phyloP scores from a whole-genome alignment of 2,797 vertebrate genomes.

The Siniperca scherzeri region DNA sequence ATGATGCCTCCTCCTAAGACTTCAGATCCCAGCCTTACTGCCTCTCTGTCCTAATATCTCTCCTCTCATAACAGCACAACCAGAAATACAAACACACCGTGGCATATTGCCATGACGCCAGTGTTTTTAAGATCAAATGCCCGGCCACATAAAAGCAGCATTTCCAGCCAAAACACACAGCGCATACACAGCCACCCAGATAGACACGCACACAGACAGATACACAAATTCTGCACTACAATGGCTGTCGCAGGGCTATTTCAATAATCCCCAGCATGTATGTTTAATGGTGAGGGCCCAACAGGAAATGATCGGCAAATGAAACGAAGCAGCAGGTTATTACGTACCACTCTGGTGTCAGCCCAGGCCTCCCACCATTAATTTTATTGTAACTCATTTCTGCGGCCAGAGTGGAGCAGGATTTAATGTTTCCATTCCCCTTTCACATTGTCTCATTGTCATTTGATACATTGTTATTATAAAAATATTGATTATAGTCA shows the following conservation, averaged over 20 bases:
- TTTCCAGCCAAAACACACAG: constrained; percentile 62
- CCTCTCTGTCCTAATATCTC: constrained; percentile 70
- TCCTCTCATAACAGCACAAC: constrained; percentile 67
- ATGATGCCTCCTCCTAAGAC: constrained; percentile 78
- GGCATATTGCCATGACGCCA: constrained; percentile 66
- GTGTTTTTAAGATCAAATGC: constrained; percentile 74
- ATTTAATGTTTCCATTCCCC: constrained; percentile 98
- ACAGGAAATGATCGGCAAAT: constrained; percentile 96
- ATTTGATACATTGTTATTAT: no score
- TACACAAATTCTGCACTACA: constrained; percentile 74
- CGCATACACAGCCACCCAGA: not conserved
- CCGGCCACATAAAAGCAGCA: constrained; percentile 67
- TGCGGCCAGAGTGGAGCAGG: constrained; percentile 93
- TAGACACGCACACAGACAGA: constrained; percentile 7
- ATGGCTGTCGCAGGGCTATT: constrained; percentile 88
- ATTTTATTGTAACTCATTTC: constrained; percentile 98
- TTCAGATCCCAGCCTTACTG: constrained; percentile 64
- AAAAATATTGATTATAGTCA: not conserved
- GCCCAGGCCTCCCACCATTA: constrained; percentile 90
- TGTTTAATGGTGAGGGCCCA: constrained; percentile 95
- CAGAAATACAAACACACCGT: constrained; percentile 71
- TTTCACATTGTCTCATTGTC: no score
- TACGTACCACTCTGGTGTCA: constrained; percentile 88
- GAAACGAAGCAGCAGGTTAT: constrained; percentile 93
- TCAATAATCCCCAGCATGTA: constrained; percentile 94